Base-by-base conservation (phyloP, 2,797 vertebrate genomes). In the Danio jaintianensis region DNA sequence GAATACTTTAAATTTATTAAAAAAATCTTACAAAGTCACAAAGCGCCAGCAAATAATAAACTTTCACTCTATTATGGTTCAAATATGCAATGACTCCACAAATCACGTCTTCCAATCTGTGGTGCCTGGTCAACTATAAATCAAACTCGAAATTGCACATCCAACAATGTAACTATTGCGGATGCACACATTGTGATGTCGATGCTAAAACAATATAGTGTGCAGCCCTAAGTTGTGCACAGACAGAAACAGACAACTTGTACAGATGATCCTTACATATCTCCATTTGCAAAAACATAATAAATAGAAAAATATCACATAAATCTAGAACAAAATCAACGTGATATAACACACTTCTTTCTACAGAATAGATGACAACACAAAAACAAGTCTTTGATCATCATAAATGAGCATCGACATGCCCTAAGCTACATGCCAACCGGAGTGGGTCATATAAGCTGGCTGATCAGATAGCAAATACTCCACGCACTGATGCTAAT, bases 401-500 rank as follows among this genome's bases (percentile, higher is more conserved):
- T 47, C 22, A 47, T 11, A 22, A 20, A 16, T 40, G 13, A 48
- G 5, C 43, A 78, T 59, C 22, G 38, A 40, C 20, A 77, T 29
- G 43, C 40, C 5, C 50, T 69, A 36, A 45, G 15, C 36, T 53
- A 55, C 43, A 69, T 63, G 66, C 59, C 55, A 64, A 43, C 42
- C 18, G 20, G 80, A 86, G 82, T 66, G 72, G 56, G 85, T 87
- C 87, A 92, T 83, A 74, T 69, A 88, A 93, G 47, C 18, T 58
- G 69, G 77, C 75, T 4, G 88, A 92, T 92, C 91, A 76, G 87
- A 88, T 89, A 85, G 83, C 89, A 67, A 85, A 88, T 82, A 84
- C 89, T 89, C 87, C 86, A 82, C 80, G 78, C 52, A 80, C 68
- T 82, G 86, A 85, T 92, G 88, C 86, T 93, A 93, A 92, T 87